Percentiles rank a stretch among this genome's conserved stretches.
Conservation (phyloP, 1,140 invertebrate genomes). For the Kradibia gibbosae region DNA sequence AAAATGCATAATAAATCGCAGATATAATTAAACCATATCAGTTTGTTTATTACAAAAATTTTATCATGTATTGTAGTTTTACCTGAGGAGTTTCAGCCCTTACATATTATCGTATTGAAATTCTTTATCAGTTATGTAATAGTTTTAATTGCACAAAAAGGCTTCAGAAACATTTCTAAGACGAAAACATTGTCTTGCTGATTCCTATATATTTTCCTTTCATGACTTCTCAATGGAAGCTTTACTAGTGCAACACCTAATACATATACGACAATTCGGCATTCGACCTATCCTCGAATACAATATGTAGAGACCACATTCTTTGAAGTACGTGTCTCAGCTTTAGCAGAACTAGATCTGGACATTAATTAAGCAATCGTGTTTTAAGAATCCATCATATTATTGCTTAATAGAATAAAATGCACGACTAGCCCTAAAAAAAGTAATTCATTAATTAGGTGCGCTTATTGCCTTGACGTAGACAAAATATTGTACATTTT, state of each 20-base stretch:
- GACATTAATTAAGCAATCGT: too few species aligned
- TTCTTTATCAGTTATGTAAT: slow-evolving; percentile 62
- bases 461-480: not conserved
- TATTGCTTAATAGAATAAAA: slow-evolving; percentile 22
- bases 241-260: not conserved
- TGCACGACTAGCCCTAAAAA: not conserved
- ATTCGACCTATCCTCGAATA: not conserved
- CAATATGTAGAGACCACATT: not conserved
- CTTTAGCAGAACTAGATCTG: not conserved
- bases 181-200: not conserved
- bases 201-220: not conserved
- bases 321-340: not conserved
- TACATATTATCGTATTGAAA: slow-evolving; percentile 31
- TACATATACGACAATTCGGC: not conserved
- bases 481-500: not conserved
- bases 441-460: slow-evolving; percentile 12
- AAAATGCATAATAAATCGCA: too few species aligned
- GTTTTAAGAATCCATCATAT: not conserved
- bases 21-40: too few species aligned
- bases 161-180: not conserved
- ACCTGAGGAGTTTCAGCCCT: too few species aligned
- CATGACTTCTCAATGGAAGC: not conserved
- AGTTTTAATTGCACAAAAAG: slow-evolving; percentile 47
- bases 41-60: too few species aligned
- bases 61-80: too few species aligned